Percentiles rank a stretch among this genome's conserved stretches.
Evolutionary conservation across 1,140 invertebrate species (phyloP).

Genomic region (Nymphalis io): DNA sequence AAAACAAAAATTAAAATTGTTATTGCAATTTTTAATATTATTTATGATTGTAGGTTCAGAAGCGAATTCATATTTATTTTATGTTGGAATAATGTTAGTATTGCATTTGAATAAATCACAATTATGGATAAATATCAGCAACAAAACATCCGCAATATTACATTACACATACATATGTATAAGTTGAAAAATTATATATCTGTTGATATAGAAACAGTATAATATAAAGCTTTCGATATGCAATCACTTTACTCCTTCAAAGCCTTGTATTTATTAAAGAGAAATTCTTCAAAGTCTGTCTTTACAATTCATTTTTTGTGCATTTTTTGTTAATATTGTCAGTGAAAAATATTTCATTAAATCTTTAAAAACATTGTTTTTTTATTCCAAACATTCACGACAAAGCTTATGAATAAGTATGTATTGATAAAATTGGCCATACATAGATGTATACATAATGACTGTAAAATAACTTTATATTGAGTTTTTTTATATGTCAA

Average conservation of each 20-base stretch:
- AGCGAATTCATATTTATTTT: too few relatives aligned
- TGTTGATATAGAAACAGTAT: not conserved
- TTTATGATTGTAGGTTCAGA: too few relatives aligned
- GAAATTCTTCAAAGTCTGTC: not conserved
- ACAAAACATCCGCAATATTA: not conserved
- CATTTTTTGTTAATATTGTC: not conserved
- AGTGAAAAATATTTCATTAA: not conserved
- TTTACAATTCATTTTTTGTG: not conserved
- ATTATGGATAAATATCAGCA: not conserved
- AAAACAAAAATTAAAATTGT: too few relatives aligned
- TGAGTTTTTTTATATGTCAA: not conserved
- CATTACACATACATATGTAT: too few relatives aligned
- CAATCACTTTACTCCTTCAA: not conserved
- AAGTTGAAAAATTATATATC: not conserved
- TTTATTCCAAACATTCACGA: not conserved
- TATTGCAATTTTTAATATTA: too few relatives aligned
- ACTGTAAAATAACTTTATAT: conserved; percentile 10
- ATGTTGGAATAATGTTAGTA: not conserved
- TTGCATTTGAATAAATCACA: not conserved
- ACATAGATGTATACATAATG: conserved; percentile 7
- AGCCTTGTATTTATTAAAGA: not conserved
- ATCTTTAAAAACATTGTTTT: too few relatives aligned
- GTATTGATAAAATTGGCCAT: conserved; percentile 6
- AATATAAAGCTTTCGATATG: not conserved
- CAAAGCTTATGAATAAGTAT: conserved; percentile 3